These are phyloP conservation scores for Lasioglossum lativentre DNA, from an alignment of 2,888 invertebrate genomes.

Conservation along the genomic window DNA sequence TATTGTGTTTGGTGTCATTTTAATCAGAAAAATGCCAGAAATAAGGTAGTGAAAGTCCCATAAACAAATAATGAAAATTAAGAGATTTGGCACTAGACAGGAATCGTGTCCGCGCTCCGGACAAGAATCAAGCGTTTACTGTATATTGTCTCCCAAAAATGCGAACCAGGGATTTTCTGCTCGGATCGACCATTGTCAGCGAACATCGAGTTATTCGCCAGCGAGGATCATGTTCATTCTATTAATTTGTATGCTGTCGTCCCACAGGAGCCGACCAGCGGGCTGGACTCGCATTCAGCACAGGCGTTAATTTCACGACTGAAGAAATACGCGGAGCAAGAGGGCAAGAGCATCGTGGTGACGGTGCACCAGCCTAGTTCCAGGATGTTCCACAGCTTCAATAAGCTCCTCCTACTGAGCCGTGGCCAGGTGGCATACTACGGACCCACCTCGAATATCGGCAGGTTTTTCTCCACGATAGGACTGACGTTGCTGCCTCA, in stretches of 20 bases:
- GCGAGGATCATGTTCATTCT: neutral
- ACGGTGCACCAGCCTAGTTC: conserved; percentile 94
- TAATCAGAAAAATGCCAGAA: too few relatives aligned
- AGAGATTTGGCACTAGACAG: too few relatives aligned
- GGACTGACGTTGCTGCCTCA: conserved; percentile 90
- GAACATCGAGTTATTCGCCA: too few relatives aligned
- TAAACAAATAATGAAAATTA: too few relatives aligned
- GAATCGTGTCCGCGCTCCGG: too few relatives aligned
- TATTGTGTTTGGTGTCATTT: too few relatives aligned
- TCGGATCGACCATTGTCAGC: too few relatives aligned
- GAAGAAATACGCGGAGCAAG: conserved; percentile 90
- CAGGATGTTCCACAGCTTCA: conserved; percentile 93
- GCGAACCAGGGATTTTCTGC: too few relatives aligned
- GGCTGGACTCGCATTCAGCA: conserved; percentile 92
- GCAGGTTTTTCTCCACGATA: conserved; percentile 90
- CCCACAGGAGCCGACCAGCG: conserved; percentile 92
- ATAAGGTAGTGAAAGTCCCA: too few relatives aligned
- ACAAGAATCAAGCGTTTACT: too few relatives aligned
- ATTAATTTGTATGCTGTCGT: neutral
- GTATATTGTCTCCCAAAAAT: too few relatives aligned
- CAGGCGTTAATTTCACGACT: conserved; percentile 90
- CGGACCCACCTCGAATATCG: conserved; percentile 90
- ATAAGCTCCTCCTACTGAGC: conserved; percentile 89
- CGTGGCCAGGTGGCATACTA: conserved; percentile 92
- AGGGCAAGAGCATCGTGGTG: conserved; percentile 92